Evolutionary conservation across 2,888 invertebrate genomes (phyloP), one percentile per base, ranked within the genome.

Genomic region (Escarpia spicata): DNA sequence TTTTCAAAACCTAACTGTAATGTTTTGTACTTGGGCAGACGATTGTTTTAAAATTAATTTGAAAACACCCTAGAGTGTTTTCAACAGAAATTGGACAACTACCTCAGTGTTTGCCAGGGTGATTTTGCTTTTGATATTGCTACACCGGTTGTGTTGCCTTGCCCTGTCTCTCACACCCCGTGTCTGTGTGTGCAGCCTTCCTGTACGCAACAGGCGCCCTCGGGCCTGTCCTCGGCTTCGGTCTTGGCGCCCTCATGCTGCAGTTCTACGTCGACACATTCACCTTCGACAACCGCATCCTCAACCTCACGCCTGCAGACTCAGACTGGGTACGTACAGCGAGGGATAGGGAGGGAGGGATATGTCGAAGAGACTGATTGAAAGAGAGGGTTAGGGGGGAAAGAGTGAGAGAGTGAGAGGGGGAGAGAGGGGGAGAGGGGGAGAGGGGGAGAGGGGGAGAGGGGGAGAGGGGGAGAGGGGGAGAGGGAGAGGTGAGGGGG

Each of bases 141-240:
- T 37, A 19, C 52, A 58, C 44, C 45, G 9, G 37, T 43, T 58
- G 43, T n/a, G 44, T 92, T 92, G 26, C 90, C n/a, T 26, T 37
- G 43, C 43, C 3, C 89, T 90, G 90, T 58, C 92, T 44, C 91
- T 93, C 44, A 45, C 52, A 12, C 12, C 19, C 26, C 9, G 43
- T 58, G 92, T 92, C 43, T 92, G 93, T 94, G 19, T 90, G 93
- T 97, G 92, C 96, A 98, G 98, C 98, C 92, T 98, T 98, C 96
- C 98, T 99, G 98, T 99, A 99, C 97, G 98, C 98, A 96, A 98
- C 98, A 98, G 98, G 98, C 91, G 99, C 99, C 0, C 98, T 99
- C 96, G 99, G 99, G 58, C 99, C 99, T n/a, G 98, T 99, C 97
- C 97, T 98, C 92, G 99, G 99, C 92, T 99, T 99, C 96, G 97